Percentiles rank a stretch among this genome's conserved stretches.
Conservation (phyloP, 1,140 invertebrate genomes). For the Pachyrhynchus sulphureomaculatus region DNA sequence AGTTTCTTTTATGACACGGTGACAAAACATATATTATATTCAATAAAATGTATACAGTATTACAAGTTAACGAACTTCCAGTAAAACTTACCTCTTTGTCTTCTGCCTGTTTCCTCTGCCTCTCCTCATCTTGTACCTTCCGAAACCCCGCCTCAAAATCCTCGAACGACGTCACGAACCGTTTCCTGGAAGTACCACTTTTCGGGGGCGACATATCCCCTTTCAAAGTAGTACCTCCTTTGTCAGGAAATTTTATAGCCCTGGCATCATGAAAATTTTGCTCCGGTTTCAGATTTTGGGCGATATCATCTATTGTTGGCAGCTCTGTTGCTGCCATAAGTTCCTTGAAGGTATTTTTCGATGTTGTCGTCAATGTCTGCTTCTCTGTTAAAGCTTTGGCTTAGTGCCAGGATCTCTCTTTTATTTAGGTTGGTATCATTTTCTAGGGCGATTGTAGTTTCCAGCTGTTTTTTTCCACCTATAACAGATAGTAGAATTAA, state of each 20-base stretch:
- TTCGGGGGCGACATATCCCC: constrained; percentile 28
- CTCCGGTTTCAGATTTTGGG: constrained; percentile 37
- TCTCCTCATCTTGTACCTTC: constrained; percentile 7
- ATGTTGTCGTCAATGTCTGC: constrained; percentile 49
- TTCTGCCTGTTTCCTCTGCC: background rate
- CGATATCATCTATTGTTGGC: constrained; percentile 54
- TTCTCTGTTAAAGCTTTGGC: constrained; percentile 8
- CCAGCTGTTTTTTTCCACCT: background rate
- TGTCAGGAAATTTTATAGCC: constrained; percentile 49
- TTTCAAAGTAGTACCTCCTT: constrained; percentile 36
- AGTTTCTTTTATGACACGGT: too few relatives aligned
- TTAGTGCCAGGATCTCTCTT: constrained; percentile 20
- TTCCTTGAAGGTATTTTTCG: constrained; percentile 56
- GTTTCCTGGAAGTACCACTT: constrained; percentile 41
- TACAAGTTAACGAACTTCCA: too few relatives aligned
- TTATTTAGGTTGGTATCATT: background rate
- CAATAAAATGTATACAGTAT: too few relatives aligned
- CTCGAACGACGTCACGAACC: constrained; percentile 49
- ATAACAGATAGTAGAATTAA: background rate
- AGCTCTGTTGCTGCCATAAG: constrained; percentile 59
- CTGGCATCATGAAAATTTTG: constrained; percentile 46
- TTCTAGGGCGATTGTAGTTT: background rate
- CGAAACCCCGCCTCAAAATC: constrained; percentile 35
- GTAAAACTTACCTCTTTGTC: constrained; percentile 15
- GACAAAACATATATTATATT: too few relatives aligned